Base-by-base conservation (phyloP, 2,797 vertebrate species). In the Centropyge bicolor region DNA sequence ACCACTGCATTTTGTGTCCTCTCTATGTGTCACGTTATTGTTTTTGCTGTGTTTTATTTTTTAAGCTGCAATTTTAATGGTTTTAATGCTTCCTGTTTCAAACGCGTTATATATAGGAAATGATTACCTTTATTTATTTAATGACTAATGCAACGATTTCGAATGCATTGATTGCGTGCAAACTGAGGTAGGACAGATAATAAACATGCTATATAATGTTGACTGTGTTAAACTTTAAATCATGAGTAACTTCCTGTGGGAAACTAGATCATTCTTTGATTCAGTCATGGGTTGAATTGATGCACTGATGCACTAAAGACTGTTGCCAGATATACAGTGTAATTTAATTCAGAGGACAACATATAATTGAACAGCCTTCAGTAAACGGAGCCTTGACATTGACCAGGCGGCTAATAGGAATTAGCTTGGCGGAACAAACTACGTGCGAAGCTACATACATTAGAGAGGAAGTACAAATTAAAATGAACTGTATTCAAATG, bases 351-450 rank as follows among this genome's bases (percentile, higher is more conserved):
- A 59, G 9, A 46, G 14, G 27, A 36, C 17, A 40, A 2, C 11
- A 13, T 6, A 31, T 1, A 11, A 36, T 1, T 0, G 0, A 27
- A 1, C n/a, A 54, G 13, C 3, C 20, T 4, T 19, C 13, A 38
- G 46, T 31, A 13, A 49, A 46, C 8, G 31, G 1, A 38, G 41
- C 43, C 19, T 49, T 85, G 87, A 87, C 86, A 82, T 81, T 87
- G 85, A 88, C 11, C 51, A 1, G 8, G 5, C 20, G n/a, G 85
- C 57, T 86, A 75, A 55, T 64, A 22, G 5, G 1, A 22, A 43
- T 31, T 72, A 73, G 69, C 68, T 8, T 31, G 17, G 35, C 11
- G 5, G 0, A 51, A 0, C 1, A n/a, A 69, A 59, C 35, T 20
- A 45, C 12, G 4, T 20, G n/a, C 22, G 24, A 20, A 56, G 35